A percentile compares a stretch with the other conserved stretches of the same genome.
Evolutionary conservation across 2,797 vertebrate species (phyloP).

Genomic region (Protosalanx chinensis): DNA sequence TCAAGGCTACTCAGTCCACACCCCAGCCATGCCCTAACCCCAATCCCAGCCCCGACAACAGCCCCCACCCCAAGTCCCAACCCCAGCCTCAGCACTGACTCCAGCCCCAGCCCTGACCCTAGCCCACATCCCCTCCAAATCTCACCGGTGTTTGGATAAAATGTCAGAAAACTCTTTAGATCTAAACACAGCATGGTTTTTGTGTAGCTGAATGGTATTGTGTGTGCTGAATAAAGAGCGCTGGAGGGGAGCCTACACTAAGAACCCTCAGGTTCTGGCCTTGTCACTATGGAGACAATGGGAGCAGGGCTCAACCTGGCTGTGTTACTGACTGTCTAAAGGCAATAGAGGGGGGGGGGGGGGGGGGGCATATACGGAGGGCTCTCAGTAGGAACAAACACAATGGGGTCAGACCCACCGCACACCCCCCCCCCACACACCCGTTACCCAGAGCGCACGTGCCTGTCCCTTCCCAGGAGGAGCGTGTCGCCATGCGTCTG

Average conservation of each 20-base stretch:
- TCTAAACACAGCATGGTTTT: neutral
- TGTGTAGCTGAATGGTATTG: conserved; percentile 5
- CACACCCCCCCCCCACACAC: conserved; percentile 16
- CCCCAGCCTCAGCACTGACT: no score
- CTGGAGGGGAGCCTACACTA: neutral
- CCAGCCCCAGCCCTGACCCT: neutral
- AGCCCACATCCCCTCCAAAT: neutral
- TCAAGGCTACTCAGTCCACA: neutral
- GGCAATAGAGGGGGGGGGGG: conserved; percentile 6
- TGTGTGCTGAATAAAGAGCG: conserved; percentile 2
- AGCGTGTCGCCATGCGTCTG: conserved; percentile 40
- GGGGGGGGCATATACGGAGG: conserved; percentile 17
- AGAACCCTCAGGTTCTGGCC: conserved; percentile 15
- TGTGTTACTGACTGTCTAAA: conserved; percentile 12
- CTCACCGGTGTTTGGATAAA: neutral
- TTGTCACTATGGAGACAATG: conserved; percentile 40
- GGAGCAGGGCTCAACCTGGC: conserved; percentile 22
- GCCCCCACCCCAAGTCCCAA: no score
- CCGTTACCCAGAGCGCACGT: conserved; percentile 35
- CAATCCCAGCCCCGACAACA: no score
- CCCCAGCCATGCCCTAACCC: no score
- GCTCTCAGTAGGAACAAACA: conserved; percentile 41
- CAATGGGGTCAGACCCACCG: conserved; percentile 38
- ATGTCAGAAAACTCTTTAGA: no score
- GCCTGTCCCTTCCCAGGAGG: conserved; percentile 44